Evolutionary conservation across 2,113 vertebrate species (phyloP).

Genomic region (Carassius auratus): DNA sequence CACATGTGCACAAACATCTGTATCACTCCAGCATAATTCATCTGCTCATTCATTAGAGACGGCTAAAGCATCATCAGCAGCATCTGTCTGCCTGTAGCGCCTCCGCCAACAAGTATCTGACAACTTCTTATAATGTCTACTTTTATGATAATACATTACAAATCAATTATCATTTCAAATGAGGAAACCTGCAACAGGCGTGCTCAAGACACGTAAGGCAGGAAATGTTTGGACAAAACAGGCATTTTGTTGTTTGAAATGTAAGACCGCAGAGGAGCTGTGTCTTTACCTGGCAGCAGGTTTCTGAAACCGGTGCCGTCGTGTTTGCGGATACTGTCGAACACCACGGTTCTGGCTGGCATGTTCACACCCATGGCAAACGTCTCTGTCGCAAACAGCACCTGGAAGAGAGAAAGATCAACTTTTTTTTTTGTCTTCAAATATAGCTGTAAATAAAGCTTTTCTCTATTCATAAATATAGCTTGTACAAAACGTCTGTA

Average conservation of each 20-base stretch:
- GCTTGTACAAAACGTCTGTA: neutral
- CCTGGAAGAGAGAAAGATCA: conserved; percentile 65
- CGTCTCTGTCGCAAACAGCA: conserved; percentile 91
- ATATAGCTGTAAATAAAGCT: too few species aligned
- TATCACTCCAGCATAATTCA: conserved; percentile 14
- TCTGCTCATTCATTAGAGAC: conserved; percentile 12
- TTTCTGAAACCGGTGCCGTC: conserved; percentile 88
- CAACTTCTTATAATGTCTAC: neutral
- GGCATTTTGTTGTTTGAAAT: neutral
- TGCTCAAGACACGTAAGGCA: neutral
- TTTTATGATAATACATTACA: conserved; percentile 11
- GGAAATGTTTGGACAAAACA: neutral
- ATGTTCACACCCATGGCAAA: conserved; percentile 96
- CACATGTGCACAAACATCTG: conserved; percentile 35
- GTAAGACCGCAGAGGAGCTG: neutral
- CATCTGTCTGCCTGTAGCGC: neutral
- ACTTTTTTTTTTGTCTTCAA: neutral
- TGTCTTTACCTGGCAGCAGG: conserved; percentile 81
- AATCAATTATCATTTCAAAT: conserved; percentile 17
- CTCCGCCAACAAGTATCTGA: conserved; percentile 18
- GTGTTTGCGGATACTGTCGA: conserved; percentile 89
- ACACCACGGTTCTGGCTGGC: conserved; percentile 90
- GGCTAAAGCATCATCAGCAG: conserved; percentile 11
- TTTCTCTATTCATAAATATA: neutral
- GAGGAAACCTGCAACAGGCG: neutral